These are phyloP conservation scores for Chloroceryle amazona DNA, from an alignment of 2,797 vertebrate species.

Conservation along the genomic window DNA sequence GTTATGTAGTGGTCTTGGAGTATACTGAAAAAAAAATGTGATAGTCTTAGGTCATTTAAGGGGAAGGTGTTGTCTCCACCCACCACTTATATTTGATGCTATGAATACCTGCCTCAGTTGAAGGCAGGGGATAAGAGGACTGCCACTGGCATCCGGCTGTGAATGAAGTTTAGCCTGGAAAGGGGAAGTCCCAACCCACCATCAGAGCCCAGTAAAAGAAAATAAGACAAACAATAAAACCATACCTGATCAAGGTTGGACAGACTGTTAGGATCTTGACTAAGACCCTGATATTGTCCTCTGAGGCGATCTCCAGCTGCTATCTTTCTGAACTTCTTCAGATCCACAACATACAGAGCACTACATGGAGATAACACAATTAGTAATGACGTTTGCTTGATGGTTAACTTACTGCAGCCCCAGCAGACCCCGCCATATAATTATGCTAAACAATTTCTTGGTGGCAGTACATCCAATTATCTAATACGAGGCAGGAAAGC, in stretches of 20 bases:
- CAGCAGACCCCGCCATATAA: neutral
- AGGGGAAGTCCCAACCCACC: neutral
- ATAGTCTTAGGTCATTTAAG: neutral
- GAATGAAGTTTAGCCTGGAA: neutral
- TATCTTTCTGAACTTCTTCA: conserved; percentile 98
- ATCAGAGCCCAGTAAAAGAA: neutral
- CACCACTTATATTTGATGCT: neutral
- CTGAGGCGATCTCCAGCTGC: conserved; percentile 95
- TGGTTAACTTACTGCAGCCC: neutral
- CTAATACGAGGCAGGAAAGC: neutral
- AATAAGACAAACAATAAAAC: neutral
- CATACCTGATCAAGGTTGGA: conserved; percentile 98
- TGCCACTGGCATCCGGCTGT: neutral
- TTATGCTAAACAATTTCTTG: neutral
- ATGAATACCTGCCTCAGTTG: neutral
- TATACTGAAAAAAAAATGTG: neutral
- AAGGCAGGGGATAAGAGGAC: neutral
- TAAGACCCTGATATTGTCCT: conserved; percentile 97
- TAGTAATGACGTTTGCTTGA: neutral
- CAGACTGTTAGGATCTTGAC: conserved; percentile 97
- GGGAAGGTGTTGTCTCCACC: neutral
- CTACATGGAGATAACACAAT: conserved; percentile 76
- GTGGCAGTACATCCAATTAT: neutral
- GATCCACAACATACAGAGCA: conserved; percentile 95
- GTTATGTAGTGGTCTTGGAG: neutral